phyloP scores from a whole-genome alignment of 2,113 vertebrate genomes.

The Kryptolebias marmoratus region DNA sequence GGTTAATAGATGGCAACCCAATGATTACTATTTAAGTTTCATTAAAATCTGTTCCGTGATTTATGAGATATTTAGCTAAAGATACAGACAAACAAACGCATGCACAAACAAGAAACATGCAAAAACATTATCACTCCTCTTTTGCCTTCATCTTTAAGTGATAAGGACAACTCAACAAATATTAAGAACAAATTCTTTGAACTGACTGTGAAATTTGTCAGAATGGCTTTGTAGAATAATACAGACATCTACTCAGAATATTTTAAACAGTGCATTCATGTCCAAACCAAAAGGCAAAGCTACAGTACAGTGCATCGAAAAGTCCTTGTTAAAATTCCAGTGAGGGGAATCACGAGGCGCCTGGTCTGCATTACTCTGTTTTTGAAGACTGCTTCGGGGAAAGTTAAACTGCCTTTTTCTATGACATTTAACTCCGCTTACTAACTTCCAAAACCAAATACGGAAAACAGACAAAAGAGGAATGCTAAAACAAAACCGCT shows the following conservation, averaged over 20 bases:
- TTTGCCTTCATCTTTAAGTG: too few relatives aligned
- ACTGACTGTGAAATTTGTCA: slow-evolving; percentile 34
- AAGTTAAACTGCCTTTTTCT: slow-evolving; percentile 61
- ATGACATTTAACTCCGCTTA: slow-evolving; percentile 55
- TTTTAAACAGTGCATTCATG: slow-evolving; percentile 15
- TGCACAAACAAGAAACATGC: too few relatives aligned
- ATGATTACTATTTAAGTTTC: too few relatives aligned
- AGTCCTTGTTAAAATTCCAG: slow-evolving; percentile 58
- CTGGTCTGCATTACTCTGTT: slow-evolving; percentile 69
- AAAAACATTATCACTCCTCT: too few relatives aligned
- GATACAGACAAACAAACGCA: too few relatives aligned
- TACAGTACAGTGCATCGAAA: slow-evolving; percentile 18
- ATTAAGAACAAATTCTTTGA: slow-evolving; percentile 38
- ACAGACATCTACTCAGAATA: slow-evolving; percentile 23
- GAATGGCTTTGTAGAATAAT: slow-evolving; percentile 12
- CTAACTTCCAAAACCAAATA: slow-evolving; percentile 65
- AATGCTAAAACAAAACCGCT: slow-evolving; percentile 62
- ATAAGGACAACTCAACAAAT: slow-evolving; percentile 36
- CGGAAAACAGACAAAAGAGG: slow-evolving; percentile 57
- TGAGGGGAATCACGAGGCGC: slow-evolving; percentile 46
- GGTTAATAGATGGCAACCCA: too few relatives aligned
- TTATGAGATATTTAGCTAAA: too few relatives aligned
- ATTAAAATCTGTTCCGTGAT: too few relatives aligned
- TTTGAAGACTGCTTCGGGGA: slow-evolving; percentile 53
- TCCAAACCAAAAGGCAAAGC: slow-evolving; percentile 31